These are phyloP conservation scores for Rhodinocichla rosea DNA, from an alignment of 2,113 vertebrate genomes.

Conservation along the genomic window DNA sequence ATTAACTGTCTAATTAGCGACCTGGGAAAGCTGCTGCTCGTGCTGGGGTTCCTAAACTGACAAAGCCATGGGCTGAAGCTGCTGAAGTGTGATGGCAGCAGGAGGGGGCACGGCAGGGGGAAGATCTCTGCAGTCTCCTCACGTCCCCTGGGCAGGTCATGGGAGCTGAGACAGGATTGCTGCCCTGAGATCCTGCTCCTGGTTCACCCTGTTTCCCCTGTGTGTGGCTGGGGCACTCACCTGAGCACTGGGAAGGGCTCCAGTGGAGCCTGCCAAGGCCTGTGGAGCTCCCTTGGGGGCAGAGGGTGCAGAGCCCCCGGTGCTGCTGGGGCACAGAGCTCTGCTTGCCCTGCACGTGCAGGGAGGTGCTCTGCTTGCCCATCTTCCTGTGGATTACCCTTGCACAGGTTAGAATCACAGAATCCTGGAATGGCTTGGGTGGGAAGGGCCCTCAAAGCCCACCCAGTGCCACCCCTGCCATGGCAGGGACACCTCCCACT, in stretches of 20 bases:
- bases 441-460: not conserved
- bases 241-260: accelerated
- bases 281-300: not conserved
- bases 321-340: accelerated
- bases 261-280: not conserved
- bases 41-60: not conserved
- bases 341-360: accelerated
- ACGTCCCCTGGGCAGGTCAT: accelerated
- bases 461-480: not conserved
- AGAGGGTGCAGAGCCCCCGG: accelerated
- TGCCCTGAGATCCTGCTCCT: not conserved
- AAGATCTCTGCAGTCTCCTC: not conserved
- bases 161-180: not conserved
- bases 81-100: not conserved
- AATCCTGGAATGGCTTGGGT: not conserved
- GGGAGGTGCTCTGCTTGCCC: not conserved
- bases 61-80: not conserved
- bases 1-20: slow-evolving; percentile 37
- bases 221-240: not conserved
- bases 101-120: not conserved
- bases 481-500: not conserved
- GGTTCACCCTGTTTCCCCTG: not conserved
- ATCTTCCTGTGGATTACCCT: not conserved
- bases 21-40: not conserved
- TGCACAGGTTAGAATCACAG: not conserved